Conservation (phyloP, 2,888 invertebrate species). For the Drosophila tripunctata region DNA sequence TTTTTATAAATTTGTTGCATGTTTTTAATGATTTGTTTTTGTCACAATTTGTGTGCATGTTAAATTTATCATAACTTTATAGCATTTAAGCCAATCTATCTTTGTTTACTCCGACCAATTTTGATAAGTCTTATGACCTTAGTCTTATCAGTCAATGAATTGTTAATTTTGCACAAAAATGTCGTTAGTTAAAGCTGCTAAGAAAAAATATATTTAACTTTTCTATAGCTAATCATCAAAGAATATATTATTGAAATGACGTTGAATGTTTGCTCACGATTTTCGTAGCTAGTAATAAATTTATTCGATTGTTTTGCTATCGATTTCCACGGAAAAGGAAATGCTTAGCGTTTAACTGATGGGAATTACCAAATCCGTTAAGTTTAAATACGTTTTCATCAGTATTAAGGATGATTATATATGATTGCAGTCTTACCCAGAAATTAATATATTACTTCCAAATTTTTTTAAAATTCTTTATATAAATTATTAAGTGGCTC, state of each 20-base stretch:
- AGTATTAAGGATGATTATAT: not conserved
- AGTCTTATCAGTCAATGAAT: conserved; percentile 23
- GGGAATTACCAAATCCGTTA: conserved; percentile 15
- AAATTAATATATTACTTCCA: not conserved
- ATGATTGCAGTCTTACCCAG: not conserved
- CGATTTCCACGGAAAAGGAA: conserved; percentile 46
- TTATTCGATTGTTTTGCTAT: conserved; percentile 25
- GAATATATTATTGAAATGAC: conserved; percentile 10
- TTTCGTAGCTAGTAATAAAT: conserved; percentile 6
- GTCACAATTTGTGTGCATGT: conserved; percentile 6
- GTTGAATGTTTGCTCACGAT: conserved; percentile 30
- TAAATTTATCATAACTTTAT: conserved; percentile 21
- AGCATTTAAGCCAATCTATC: conserved; percentile 1
- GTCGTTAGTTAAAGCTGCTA: conserved; percentile 1
- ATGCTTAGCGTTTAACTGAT: conserved; percentile 15
- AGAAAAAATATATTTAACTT: not conserved
- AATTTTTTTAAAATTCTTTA: not conserved
- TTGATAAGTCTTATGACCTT: not conserved
- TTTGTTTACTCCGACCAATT: not conserved
- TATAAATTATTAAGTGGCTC: not conserved
- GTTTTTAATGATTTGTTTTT: conserved; percentile 36
- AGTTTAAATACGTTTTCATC: not conserved
- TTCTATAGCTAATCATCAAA: conserved; percentile 14
- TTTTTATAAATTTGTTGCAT: conserved; percentile 47
- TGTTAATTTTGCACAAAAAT: conserved; percentile 13